A percentile compares a stretch with the other conserved stretches of the same genome.
phyloP scores from a whole-genome alignment of 2,888 invertebrate genomes.

The Homarus gammarus region DNA sequence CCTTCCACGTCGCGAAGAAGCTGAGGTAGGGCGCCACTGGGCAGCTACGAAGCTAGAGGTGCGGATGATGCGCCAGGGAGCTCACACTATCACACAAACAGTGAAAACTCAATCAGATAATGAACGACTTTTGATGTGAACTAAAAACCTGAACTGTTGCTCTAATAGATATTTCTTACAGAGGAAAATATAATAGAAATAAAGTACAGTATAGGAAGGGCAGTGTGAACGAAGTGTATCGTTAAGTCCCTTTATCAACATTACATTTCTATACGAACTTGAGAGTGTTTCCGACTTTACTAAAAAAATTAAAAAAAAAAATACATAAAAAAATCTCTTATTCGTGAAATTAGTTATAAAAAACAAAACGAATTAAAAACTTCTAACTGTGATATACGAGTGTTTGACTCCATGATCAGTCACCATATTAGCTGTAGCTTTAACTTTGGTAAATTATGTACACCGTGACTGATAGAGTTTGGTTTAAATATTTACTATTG shows the following conservation, averaged over 20 bases:
- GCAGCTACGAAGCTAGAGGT: not conserved
- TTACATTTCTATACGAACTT: too few relatives aligned
- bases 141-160: not conserved
- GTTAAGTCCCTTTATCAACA: too few relatives aligned
- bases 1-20: not conserved
- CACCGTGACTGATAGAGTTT: not conserved
- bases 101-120: not conserved
- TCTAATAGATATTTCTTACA: not conserved
- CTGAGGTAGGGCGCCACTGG: not conserved
- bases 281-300: too few relatives aligned
- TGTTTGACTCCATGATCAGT: not conserved
- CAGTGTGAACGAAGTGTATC: too few relatives aligned
- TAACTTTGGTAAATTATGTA: not conserved
- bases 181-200: too few relatives aligned
- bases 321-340: too few relatives aligned
- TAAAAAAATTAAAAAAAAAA: too few relatives aligned
- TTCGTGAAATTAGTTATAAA: too few relatives aligned
- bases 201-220: too few relatives aligned
- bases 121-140: not conserved
- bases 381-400: not conserved
- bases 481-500: not conserved
- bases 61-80: not conserved
- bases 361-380: not conserved
- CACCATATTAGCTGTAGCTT: not conserved
- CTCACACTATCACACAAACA: not conserved